A percentile compares a stretch with the other conserved stretches of the same genome.
These are phyloP conservation scores for Encarsia formosa DNA, from an alignment of 2,888 invertebrate genomes.

Conservation along the genomic window DNA sequence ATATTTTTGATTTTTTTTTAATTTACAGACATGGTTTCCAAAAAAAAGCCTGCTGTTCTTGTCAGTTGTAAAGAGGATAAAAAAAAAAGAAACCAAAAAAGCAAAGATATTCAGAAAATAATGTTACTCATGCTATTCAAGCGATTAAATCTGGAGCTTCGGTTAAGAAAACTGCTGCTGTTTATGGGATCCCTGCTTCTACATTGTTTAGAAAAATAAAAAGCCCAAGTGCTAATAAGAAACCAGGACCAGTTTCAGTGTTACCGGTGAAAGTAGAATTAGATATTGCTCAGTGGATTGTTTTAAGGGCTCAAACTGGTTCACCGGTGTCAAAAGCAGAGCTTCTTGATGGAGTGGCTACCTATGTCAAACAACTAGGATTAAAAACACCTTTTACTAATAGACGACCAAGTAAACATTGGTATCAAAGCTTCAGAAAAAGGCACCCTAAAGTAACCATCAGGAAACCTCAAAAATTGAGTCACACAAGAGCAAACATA, in stretches of 20 bases:
- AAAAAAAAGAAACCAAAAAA: too few species aligned
- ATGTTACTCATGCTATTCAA: too few species aligned
- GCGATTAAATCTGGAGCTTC: too few species aligned
- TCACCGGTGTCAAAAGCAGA: conserved; percentile 5
- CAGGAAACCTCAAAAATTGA: not conserved
- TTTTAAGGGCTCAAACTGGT: conserved; percentile 1
- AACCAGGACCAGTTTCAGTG: conserved; percentile 1
- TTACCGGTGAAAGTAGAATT: not conserved
- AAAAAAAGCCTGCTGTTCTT: too few species aligned
- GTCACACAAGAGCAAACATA: not conserved
- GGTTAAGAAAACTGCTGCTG: too few species aligned
- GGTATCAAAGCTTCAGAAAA: not conserved
- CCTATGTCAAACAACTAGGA: not conserved
- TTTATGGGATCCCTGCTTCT: too few species aligned
- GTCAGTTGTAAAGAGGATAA: too few species aligned
- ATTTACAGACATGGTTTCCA: too few species aligned
- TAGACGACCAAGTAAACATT: not conserved
- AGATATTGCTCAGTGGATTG: conserved; percentile 4
- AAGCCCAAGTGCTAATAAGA: too few species aligned
- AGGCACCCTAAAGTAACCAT: not conserved
- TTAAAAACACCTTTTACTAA: not conserved
- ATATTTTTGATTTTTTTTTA: too few species aligned
- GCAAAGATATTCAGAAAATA: too few species aligned
- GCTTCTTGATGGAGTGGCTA: conserved; percentile 8
- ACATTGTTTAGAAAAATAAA: too few species aligned